Percentiles rank a stretch among this genome's conserved stretches.
Evolutionary conservation across 2,797 vertebrate species (phyloP).

Genomic region (Sarcoramphus papa): DNA sequence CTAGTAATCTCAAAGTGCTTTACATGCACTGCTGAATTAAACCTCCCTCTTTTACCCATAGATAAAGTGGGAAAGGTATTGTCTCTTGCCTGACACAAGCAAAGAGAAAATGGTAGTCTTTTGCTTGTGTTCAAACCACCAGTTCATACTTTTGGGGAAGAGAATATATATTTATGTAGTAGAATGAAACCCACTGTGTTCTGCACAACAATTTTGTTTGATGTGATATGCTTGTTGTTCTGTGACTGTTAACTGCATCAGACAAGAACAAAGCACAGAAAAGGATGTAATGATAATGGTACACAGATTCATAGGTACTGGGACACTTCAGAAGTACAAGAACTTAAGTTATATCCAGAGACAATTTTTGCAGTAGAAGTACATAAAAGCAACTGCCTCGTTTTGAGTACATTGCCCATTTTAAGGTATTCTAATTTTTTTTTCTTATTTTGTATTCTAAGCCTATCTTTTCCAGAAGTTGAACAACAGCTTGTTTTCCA

Average conservation of each 20-base stretch:
- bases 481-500: not conserved
- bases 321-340: slow-evolving; percentile 1
- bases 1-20: not conserved
- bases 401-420: not conserved
- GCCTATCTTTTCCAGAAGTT: not conserved
- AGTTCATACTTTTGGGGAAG: not conserved
- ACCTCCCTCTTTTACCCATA: not conserved
- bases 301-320: not conserved
- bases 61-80: not conserved
- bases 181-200: slow-evolving; percentile 3
- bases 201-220: not conserved
- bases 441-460: not conserved
- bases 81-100: not conserved
- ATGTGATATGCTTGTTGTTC: not conserved
- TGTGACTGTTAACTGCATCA: slow-evolving; percentile 24
- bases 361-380: not conserved
- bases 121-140: not conserved
- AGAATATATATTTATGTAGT: not conserved
- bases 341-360: not conserved
- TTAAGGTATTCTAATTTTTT: not conserved
- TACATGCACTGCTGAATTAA: not conserved
- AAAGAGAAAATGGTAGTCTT: not conserved
- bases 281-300: not conserved
- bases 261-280: slow-evolving; percentile 26
- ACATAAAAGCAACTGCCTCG: not conserved